Conservation (phyloP, 2,113 vertebrate genomes). For the Brachyistius frenatus region DNA sequence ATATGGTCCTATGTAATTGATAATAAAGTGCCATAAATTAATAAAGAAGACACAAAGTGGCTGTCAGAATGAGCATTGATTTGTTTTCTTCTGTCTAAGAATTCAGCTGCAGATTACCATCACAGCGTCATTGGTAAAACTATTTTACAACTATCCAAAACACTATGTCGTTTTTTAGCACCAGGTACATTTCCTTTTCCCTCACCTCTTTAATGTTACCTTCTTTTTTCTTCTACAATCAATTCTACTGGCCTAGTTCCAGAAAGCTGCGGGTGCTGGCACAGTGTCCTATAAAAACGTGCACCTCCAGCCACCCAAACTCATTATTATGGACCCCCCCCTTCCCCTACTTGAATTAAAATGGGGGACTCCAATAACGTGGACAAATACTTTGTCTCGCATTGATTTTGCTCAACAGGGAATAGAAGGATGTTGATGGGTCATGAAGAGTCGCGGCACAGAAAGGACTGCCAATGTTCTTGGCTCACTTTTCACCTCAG, state of each 20-base stretch:
- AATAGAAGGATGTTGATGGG: slow-evolving; percentile 23
- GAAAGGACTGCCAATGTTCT: slow-evolving; percentile 21
- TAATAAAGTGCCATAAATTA: neutral
- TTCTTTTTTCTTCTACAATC: slow-evolving; percentile 45
- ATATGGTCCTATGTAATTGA: no score
- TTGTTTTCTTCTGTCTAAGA: neutral
- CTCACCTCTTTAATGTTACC: slow-evolving; percentile 40
- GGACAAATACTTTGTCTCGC: slow-evolving; percentile 12
- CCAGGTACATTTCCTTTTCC: slow-evolving; percentile 23
- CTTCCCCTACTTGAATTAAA: slow-evolving; percentile 20
- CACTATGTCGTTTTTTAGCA: slow-evolving; percentile 6
- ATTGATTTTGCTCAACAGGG: slow-evolving; percentile 33
- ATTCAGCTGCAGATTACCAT: neutral
- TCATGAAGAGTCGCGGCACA: slow-evolving; percentile 4
- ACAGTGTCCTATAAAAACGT: slow-evolving; percentile 70
- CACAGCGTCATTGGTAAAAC: neutral
- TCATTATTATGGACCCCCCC: slow-evolving; percentile 16
- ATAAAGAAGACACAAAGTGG: neutral
- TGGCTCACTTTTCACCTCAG: slow-evolving; percentile 29
- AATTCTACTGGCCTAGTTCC: slow-evolving; percentile 65
- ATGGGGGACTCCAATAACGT: neutral
- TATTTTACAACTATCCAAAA: slow-evolving; percentile 3
- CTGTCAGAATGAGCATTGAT: neutral
- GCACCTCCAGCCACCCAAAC: slow-evolving; percentile 18
- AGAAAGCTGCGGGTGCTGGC: slow-evolving; percentile 52